A percentile compares a stretch with the other conserved stretches of the same genome.
Conservation (phyloP, 2,113 vertebrate genomes). For the Cairina moschata region DNA sequence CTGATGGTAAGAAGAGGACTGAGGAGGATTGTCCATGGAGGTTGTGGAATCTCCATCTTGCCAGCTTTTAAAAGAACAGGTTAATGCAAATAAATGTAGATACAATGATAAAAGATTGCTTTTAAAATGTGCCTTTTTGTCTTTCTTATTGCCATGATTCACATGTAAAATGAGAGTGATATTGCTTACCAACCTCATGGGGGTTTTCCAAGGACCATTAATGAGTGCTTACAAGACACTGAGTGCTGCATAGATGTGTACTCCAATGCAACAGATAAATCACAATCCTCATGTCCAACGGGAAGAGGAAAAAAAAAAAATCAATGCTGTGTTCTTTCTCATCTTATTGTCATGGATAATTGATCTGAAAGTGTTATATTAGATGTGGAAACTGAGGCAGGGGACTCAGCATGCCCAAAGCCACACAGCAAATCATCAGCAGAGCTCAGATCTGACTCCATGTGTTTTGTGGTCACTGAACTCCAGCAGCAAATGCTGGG, state of each 20-base stretch:
- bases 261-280: neutral
- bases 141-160: conserved; percentile 9
- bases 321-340: neutral
- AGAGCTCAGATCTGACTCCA: neutral
- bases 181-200: neutral
- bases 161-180: neutral
- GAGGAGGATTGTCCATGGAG: neutral
- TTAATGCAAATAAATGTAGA: conserved; percentile 4
- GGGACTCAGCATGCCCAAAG: neutral
- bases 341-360: neutral
- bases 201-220: neutral
- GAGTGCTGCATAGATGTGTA: neutral
- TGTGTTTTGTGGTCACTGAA: neutral
- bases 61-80: neutral
- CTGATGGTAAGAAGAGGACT: neutral
- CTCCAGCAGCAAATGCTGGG: neutral
- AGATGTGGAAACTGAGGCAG: conserved; percentile 42
- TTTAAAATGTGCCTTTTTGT: conserved; percentile 1
- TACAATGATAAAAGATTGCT: neutral
- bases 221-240: neutral
- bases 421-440: neutral
- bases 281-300: neutral
- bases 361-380: neutral
- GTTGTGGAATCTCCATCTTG: neutral
- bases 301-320: neutral